phyloP scores from a whole-genome alignment of 1,140 invertebrate genomes.

The Procambarus virginalis region DNA sequence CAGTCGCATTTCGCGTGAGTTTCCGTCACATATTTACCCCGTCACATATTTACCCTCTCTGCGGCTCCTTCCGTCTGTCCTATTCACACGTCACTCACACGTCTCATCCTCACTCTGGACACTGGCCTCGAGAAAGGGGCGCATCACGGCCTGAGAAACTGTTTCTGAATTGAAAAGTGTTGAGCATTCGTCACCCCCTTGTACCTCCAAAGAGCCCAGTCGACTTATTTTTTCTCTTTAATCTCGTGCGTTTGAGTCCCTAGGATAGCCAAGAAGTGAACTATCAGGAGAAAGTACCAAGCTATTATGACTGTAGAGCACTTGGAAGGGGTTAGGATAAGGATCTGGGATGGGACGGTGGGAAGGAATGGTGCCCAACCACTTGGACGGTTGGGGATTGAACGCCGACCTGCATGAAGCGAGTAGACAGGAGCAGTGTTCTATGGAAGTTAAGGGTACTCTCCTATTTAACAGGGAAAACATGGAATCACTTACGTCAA shows the following conservation, averaged over 20 bases:
- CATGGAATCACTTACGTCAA: too few species aligned
- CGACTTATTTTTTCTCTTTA: too few species aligned
- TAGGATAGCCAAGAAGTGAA: too few species aligned
- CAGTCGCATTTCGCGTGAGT: background rate
- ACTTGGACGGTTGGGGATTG: too few species aligned
- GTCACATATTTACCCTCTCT: background rate
- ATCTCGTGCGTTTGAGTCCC: background rate
- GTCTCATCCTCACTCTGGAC: background rate
- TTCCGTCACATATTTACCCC: background rate
- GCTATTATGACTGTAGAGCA: too few species aligned
- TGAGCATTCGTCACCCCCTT: conserved; percentile 24
- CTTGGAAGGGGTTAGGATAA: too few species aligned
- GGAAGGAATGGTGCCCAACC: too few species aligned
- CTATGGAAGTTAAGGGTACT: background rate
- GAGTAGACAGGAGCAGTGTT: too few species aligned
- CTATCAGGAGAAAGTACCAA: too few species aligned
- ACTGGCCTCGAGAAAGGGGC: background rate
- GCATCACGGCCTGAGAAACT: background rate
- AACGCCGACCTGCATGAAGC: too few species aligned
- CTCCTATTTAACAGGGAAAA: background rate
- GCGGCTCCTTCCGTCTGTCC: background rate
- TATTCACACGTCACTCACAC: background rate
- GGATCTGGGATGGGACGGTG: too few species aligned
- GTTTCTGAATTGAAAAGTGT: background rate
- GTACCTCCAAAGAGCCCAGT: background rate